Conservation (phyloP, 2,113 vertebrate genomes). For the Chlorodrepanis virens region DNA sequence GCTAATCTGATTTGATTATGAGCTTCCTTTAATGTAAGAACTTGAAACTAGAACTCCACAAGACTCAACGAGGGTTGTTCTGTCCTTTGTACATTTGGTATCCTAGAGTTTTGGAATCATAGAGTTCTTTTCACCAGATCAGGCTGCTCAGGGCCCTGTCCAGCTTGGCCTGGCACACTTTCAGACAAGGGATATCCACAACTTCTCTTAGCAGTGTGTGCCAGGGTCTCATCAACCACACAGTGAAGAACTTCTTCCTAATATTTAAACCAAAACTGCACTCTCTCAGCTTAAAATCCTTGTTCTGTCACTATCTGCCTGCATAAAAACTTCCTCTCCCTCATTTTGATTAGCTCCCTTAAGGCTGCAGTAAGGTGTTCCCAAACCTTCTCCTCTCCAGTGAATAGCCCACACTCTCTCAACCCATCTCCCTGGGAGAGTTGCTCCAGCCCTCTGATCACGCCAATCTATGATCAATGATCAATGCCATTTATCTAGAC, state of each 20-base stretch:
- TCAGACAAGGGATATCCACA: not conserved
- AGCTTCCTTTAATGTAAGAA: not conserved
- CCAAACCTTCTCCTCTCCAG: not conserved
- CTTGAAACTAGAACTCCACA: not conserved
- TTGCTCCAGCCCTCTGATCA: not conserved
- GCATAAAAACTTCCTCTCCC: not conserved
- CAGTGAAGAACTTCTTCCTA: not conserved
- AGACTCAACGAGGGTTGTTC: not conserved
- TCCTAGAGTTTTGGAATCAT: not conserved
- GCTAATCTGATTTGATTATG: not conserved
- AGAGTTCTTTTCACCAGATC: not conserved
- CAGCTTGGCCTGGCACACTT: not conserved
- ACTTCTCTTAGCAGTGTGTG: not conserved
- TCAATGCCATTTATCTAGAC: not conserved
- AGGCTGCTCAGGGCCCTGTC: not conserved
- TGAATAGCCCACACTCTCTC: not conserved
- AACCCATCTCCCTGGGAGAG: not conserved
- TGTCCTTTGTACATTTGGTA: not conserved
- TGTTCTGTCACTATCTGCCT: not conserved
- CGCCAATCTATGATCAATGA: not conserved
- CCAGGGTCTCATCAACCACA: not conserved
- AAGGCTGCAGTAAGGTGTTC: not conserved
- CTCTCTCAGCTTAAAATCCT: not conserved
- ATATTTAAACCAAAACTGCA: not conserved
- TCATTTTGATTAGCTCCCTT: not conserved